Evolutionary conservation across 2,888 invertebrate genomes (phyloP), one percentile per base, ranked within the genome.

Genomic region (Stramonita haemastoma): DNA sequence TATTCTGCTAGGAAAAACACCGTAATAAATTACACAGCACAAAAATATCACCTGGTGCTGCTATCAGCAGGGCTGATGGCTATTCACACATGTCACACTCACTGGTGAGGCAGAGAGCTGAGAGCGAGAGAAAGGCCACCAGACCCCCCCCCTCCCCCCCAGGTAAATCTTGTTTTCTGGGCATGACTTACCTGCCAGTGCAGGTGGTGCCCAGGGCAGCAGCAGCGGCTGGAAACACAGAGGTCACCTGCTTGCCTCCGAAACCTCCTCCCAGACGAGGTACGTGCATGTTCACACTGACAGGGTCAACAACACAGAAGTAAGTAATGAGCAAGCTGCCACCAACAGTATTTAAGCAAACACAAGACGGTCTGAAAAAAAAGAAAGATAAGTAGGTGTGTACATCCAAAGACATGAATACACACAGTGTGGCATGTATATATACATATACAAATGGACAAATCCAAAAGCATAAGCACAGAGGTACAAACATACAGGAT

Each of bases 231-330:
- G 97, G 94, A 19, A 97, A 96, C 19, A 96, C 95, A 0, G 97
- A 95, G 11, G 98, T 96, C 0, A 97, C 96, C 88, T 98, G 97
- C 96, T 98, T 98, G 0, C 97, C 97, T 0, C 98, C 98, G 94
- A 97, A 98, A 0, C 96, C 98, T 19, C 98, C 98, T 0, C 98
- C 98, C 5, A 98, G 92, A 56, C 98, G 97, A 4, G 97, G 97
- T 0, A 98, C 97, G 85, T 96, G 96, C 0, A 98, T 96, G 91
- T 97, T 97, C 32, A 98, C 97, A 87, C 98, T 97, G 90, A 87
- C 15, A 87, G 66, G 46, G 8, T 46, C 46, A 46, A n/a, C 56
- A 32, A 32, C 81, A 32, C n/a, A 46, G 85, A 17, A 73, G 1
- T 1, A n/a, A n/a, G 46, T 46, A 8, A 46, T 5, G 46, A 5